Conservation (phyloP, 2,113 vertebrate species). For the Chlamydotis undulata region DNA sequence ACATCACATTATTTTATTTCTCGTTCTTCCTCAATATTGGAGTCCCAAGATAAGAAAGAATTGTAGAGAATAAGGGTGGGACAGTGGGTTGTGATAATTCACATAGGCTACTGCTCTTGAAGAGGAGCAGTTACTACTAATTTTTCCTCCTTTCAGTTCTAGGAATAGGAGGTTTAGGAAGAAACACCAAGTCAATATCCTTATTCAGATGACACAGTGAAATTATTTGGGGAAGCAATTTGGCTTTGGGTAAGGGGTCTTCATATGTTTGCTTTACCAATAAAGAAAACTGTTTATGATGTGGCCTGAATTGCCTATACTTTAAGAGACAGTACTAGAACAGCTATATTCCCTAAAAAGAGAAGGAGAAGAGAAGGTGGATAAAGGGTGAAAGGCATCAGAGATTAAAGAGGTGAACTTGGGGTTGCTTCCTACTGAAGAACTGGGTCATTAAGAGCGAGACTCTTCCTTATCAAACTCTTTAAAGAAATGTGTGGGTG, state of each 20-base stretch:
- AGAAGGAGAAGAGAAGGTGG: not conserved
- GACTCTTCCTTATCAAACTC: not conserved
- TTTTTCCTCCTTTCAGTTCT: not conserved
- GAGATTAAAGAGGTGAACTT: not conserved
- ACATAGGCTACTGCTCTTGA: not conserved
- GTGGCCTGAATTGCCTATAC: not conserved
- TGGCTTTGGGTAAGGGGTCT: not conserved
- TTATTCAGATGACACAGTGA: not conserved
- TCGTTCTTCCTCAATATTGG: not conserved
- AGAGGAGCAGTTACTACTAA: not conserved
- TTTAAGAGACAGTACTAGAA: not conserved
- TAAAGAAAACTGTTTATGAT: not conserved
- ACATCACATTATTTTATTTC: not conserved
- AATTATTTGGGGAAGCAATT: not conserved
- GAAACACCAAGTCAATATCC: not conserved
- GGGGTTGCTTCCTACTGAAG: not conserved
- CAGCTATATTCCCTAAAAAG: not conserved
- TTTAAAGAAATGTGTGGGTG: not conserved
- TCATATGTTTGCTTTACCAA: not conserved
- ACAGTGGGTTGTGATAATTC: not conserved
- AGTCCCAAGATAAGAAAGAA: not conserved
- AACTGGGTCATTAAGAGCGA: not conserved
- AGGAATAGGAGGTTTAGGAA: not conserved
- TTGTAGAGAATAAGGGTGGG: not conserved
- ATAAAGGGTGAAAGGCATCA: not conserved